Conservation (phyloP, 2,797 vertebrate species). For the Sebastes paucispinis region DNA sequence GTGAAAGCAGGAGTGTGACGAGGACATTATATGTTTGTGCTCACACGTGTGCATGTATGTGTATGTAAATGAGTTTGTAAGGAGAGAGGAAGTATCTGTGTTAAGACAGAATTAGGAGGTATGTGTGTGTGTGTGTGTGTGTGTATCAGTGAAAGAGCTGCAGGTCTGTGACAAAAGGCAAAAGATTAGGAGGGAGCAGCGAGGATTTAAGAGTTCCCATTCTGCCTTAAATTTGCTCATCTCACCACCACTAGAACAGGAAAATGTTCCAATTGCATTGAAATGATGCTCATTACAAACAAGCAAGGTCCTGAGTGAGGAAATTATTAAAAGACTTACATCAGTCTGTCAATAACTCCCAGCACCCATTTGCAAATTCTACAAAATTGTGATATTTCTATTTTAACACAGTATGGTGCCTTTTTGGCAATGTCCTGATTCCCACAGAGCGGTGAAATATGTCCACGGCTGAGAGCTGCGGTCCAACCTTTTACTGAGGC, state of each 20-base stretch:
- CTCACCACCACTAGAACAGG: slow-evolving; percentile 28
- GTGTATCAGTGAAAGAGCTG: slow-evolving; percentile 25
- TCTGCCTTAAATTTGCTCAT: slow-evolving; percentile 44
- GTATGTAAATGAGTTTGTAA: slow-evolving; percentile 53
- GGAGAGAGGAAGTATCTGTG: slow-evolving; percentile 42
- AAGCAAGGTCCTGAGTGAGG: not conserved
- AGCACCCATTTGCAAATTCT: not conserved
- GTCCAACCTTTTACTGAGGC: not conserved
- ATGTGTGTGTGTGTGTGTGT: slow-evolving; percentile 23
- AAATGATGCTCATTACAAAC: slow-evolving; percentile 27
- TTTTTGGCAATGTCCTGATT: not conserved
- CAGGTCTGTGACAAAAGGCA: slow-evolving; percentile 65
- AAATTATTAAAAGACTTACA: slow-evolving; percentile 3
- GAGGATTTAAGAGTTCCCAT: slow-evolving; percentile 60
- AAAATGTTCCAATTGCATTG: slow-evolving; percentile 10
- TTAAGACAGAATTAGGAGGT: slow-evolving; percentile 45
- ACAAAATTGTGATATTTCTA: not conserved
- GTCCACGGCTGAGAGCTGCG: not conserved
- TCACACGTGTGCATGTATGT: slow-evolving; percentile 47
- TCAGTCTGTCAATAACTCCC: not conserved
- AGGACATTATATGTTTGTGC: slow-evolving; percentile 36
- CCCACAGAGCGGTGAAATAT: not conserved
- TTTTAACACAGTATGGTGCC: not conserved
- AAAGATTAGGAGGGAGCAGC: slow-evolving; percentile 60
- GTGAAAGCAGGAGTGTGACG: slow-evolving; percentile 16